A percentile compares a stretch with the other conserved stretches of the same genome.
Conservation (phyloP, 2,888 invertebrate genomes). For the Bimastos eiseni region DNA sequence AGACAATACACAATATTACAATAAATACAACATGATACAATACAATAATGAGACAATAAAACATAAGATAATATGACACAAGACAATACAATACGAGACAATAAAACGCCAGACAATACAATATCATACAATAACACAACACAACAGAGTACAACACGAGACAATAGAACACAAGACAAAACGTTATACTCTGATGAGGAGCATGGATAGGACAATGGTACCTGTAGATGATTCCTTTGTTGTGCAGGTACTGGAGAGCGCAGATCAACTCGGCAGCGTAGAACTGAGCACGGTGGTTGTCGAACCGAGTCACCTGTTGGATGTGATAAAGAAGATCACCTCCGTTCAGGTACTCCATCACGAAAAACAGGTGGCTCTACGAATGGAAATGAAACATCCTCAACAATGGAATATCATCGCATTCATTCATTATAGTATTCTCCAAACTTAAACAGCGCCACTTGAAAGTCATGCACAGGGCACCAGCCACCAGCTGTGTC, state of each 20-base stretch:
- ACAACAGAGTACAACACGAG: background rate
- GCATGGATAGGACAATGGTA: conserved; percentile 60
- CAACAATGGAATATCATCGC: background rate
- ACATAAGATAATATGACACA: too few species aligned
- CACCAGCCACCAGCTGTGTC: too few species aligned
- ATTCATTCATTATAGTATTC: too few species aligned
- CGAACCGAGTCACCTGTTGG: conserved; percentile 81
- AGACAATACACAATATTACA: too few species aligned
- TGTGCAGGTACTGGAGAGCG: conserved; percentile 92
- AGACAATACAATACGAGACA: too few species aligned
- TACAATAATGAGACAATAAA: too few species aligned
- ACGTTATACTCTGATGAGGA: background rate
- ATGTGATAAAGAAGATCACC: conserved; percentile 99
- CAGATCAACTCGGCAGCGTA: conserved; percentile 97
- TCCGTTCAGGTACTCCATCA: conserved; percentile 98
- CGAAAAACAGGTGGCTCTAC: conserved; percentile 96
- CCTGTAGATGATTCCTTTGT: conserved; percentile 96
- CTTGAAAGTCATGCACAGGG: too few species aligned
- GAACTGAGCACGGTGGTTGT: conserved; percentile 83
- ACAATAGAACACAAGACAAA: background rate
- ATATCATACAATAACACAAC: too few species aligned
- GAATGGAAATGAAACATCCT: background rate
- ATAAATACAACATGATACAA: too few species aligned
- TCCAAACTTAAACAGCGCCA: too few species aligned
- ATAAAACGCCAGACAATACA: too few species aligned